Evolutionary conservation across 23 tunicate genomes (phyloP), one percentile per base, ranked within the genome.

Genomic region (Trididemnum miniatum): DNA sequence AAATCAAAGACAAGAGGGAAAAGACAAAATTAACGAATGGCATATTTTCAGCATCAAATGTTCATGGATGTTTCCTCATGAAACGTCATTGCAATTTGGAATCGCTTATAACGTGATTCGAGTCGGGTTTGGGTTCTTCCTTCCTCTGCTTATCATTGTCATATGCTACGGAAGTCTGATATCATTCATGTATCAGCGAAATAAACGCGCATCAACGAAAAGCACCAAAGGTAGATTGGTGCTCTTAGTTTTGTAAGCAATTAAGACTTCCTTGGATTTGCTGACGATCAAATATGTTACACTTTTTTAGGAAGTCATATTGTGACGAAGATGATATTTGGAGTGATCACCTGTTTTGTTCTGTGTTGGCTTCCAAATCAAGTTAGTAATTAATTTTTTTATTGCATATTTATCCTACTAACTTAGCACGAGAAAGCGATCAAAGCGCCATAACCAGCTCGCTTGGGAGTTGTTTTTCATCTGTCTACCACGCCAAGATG

Each of bases 301-400:
- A 15, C 30, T 9, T 67, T 51, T 59, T 63, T 65, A 87, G 92
- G 67, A 37, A 59, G 65, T 37, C 32, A 64, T 49, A 85, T 65
- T 65, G 40, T 85, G 28, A 80, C 87, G 0, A 69, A 59, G 71
- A 90, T 90, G 96, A 78, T 90, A 31, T 32, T 82, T 57, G 76
- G 79, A 28, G 82, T 90, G 22, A 85, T 90, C 0, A 24, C 78
- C 0, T 85, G 87, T 52, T 90, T 90, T 50, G 72, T 90, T 3
- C 28, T 90, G 33, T 82, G 84, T 29, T 90, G 96, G 89, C 86
- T 90, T 24, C 96, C 96, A 37, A 90, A 90, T 66, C 96, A 90
- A 82, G 96, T 90, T 37, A 76, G 84, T 28, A 15, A 7, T 15
- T 44, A 7, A 9, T 44, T 44, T 44, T 44, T n/a, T n/a, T n/a